Evolutionary conservation across 2,888 invertebrate genomes (phyloP).

Genomic region (Aelia acuminata): DNA sequence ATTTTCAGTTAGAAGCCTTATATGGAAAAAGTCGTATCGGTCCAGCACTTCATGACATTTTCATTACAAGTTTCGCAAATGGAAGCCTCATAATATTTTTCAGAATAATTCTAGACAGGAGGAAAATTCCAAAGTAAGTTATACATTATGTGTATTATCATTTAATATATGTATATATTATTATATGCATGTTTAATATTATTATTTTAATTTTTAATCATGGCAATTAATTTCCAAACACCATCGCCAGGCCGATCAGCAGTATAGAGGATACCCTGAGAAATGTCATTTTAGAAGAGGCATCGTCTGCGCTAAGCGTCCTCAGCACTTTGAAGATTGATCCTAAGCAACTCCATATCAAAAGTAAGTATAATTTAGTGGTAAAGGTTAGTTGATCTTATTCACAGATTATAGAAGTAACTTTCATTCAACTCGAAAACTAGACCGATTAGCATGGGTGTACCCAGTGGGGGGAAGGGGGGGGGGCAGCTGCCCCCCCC

Average conservation of each 20-base stretch:
- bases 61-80: constrained; percentile 83
- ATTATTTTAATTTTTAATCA: neutral
- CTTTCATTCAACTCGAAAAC: too few relatives aligned
- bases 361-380: constrained; percentile 76
- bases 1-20: constrained; percentile 74
- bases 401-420: too few relatives aligned
- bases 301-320: constrained; percentile 76
- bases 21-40: constrained; percentile 76
- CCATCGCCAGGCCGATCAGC: constrained; percentile 75
- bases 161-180: neutral
- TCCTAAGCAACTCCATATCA: constrained; percentile 79
- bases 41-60: constrained; percentile 70
- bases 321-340: constrained; percentile 84
- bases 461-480: too few relatives aligned
- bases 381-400: too few relatives aligned
- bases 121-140: constrained; percentile 83
- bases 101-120: constrained; percentile 82
- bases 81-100: constrained; percentile 83
- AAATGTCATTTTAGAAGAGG: constrained; percentile 82
- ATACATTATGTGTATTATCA: neutral
- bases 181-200: neutral
- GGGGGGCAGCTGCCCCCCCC: too few relatives aligned
- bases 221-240: neutral
- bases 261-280: constrained; percentile 83
- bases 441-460: too few relatives aligned